phyloP scores from a whole-genome alignment of 2,113 vertebrate species.

The Stegostoma tigrinum region DNA sequence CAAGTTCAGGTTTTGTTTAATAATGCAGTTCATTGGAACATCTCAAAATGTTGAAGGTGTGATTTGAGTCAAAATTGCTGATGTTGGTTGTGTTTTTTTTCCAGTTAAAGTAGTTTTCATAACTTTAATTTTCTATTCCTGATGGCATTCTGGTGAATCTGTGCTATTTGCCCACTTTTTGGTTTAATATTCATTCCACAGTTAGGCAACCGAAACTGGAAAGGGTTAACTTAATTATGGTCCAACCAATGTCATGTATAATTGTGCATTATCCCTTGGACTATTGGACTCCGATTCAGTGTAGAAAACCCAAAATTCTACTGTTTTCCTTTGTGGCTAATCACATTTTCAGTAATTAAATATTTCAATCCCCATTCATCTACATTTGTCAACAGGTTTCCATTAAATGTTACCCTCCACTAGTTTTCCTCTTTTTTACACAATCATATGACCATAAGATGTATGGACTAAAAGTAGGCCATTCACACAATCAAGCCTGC shows the following conservation, averaged over 20 bases:
- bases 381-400: neutral
- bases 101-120: neutral
- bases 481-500: neutral
- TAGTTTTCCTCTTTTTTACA: neutral
- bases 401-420: neutral
- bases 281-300: neutral
- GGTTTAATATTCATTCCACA: neutral
- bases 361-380: neutral
- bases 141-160: neutral
- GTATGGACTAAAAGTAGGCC: neutral
- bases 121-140: neutral
- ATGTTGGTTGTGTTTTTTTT: neutral
- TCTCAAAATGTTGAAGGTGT: no score
- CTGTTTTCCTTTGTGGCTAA: neutral
- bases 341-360: neutral
- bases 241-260: neutral
- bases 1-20: no score
- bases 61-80: no score
- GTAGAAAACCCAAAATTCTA: neutral
- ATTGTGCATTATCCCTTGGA: neutral
- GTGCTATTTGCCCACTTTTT: neutral
- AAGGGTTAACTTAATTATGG: neutral
- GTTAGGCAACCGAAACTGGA: no score
- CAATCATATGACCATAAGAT: neutral
- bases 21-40: no score